Base-by-base conservation (phyloP, 2,113 vertebrate genomes). In the Ginglymostoma cirratum region DNA sequence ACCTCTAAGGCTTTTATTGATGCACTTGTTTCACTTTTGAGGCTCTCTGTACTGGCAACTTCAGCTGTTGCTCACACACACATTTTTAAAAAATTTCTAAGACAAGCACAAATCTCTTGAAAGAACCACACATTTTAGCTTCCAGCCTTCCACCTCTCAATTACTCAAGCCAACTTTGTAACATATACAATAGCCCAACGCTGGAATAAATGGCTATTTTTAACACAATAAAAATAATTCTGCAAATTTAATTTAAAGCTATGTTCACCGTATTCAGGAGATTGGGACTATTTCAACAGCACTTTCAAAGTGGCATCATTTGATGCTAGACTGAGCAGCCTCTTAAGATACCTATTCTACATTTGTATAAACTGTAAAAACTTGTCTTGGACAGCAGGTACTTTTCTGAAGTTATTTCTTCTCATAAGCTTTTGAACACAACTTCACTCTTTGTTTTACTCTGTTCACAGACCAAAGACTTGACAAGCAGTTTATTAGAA, bases 401-500 rank as follows among this genome's bases (percentile, higher is more conserved):
- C 27, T 90, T 34, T 90, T 61, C 30, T 90, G 87, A 90, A 90
- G 30, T 61, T 27, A 61, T 89, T 89, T 55, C 48, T 55, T 8
- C 2, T 30, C 6, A 52, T 27, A 48, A 85, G 19, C 48, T 34
- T 61, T 65, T 95, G 95, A 61, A 76, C 66, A 52, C 7, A 10
- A 6, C 80, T 42, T 83, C 34, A n/a, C 17, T 83, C 42, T 38
- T 45, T 38, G 94, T 42, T 72, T 69, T 96, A 80, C 96, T 3
- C 96, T 2, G 97, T 97, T 98, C 98, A 48, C 97, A 99, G 99
- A 97, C 98, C 8, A 99, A 99, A 96, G 99, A 99, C 97, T 97
- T 99, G 97, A 99, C 99, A 95, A 98, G 98, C 97, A 99, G 99
- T 65, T 97, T 99, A 96, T 97, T 99, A 97, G 99, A 98, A 97